Evolutionary conservation across 2,888 invertebrate genomes (phyloP), one percentile per base, ranked within the genome.

Genomic region (Heteromurus nitidus): DNA sequence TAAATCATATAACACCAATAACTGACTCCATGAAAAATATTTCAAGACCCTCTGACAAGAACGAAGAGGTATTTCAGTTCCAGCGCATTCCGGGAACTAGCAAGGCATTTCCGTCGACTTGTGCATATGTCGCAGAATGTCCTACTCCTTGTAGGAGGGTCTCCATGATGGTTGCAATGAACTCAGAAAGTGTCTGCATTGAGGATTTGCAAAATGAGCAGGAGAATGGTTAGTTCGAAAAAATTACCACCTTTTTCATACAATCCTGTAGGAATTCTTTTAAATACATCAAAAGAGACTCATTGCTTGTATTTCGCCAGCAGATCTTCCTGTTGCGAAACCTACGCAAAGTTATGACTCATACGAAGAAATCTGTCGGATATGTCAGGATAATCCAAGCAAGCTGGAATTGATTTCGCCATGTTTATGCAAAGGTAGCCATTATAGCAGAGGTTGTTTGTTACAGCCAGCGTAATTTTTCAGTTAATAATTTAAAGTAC

Each of bases 341-440:
- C 68, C 68, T n/a, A 60, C 72, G 1, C 65, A 28, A 9, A 85
- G 85, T 44, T 77, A 65, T 44, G 83, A 85, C 22, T 83, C 83
- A 2, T 73, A 82, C 36, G 83, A 83, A 13, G 83, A 85, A 26
- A 80, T 85, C 24, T 85, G 85, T 24, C 18, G 85, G n/a, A 85
- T 87, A 65, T 87, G 87, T 60, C 87, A 87, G 73, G 87, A 87
- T 84, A 85, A 86, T 42, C 84, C 86, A 0, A 85, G 81, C 30
- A 80, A 83, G 73, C 73, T 84, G 80, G 75, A 84, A 26, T 55
- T 87, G 9, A 82, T 86, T 20, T 82, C 84, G 2, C 87, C 87
- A 0, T 87, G 87, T 73, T 53, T 86, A 13, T 87, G 87, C 77
- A 87, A 86, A 85, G 87, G 87, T 85, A 68, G 18, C n/a, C 62